Conservation (phyloP, 2,797 vertebrate genomes). For the Labeo calbasu region DNA sequence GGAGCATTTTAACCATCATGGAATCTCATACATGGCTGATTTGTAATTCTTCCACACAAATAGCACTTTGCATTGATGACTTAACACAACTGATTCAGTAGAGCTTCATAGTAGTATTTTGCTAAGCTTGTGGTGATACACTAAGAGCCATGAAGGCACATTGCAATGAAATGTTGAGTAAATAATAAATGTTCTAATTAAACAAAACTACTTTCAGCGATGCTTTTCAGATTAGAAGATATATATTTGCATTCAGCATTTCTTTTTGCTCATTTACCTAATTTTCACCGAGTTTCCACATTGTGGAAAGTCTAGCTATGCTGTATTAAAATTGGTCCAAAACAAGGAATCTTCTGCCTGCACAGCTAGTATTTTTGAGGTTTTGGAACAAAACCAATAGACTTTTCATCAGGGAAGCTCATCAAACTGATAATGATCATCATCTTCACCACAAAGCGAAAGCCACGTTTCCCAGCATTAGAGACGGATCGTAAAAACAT, state of each 20-base stretch:
- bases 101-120: not conserved
- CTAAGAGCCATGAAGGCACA: not conserved
- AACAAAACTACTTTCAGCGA: not conserved
- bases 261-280: not conserved
- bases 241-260: not conserved
- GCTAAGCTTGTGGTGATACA: not conserved
- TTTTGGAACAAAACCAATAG: slow-evolving; percentile 3
- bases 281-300: not conserved
- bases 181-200: not conserved
- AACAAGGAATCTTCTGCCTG: not conserved
- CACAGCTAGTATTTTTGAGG: not conserved
- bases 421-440: slow-evolving; percentile 35
- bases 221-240: no score
- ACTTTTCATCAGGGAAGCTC: slow-evolving; percentile 12
- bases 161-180: no score
- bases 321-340: not conserved
- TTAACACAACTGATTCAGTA: not conserved
- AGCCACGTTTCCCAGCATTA: slow-evolving; percentile 32
- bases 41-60: not conserved
- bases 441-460: not conserved
- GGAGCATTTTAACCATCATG: not conserved
- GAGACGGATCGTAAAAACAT: slow-evolving; percentile 27
- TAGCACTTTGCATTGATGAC: not conserved
- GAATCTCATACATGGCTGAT: not conserved
- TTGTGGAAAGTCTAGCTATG: not conserved